A percentile compares a stretch with the other conserved stretches of the same genome.
phyloP scores from a whole-genome alignment of 2,113 vertebrate genomes.

The Chloropsis hardwickii region DNA sequence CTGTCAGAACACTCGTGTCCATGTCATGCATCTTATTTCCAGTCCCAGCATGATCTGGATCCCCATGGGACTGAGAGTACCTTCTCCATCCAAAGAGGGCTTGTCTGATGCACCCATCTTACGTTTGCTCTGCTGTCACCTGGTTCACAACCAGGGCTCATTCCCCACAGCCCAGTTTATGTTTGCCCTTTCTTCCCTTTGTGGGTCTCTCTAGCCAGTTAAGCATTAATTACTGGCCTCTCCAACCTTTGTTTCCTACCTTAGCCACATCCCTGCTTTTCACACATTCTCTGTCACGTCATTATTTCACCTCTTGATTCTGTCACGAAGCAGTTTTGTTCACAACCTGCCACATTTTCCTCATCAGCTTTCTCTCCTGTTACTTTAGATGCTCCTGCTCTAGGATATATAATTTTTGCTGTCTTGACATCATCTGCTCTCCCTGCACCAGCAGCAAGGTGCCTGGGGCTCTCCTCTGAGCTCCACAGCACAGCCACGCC shows the following conservation, averaged over 20 bases:
- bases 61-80: background rate
- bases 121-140: background rate
- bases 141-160: background rate
- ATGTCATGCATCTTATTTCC: background rate
- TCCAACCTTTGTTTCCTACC: background rate
- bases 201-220: background rate
- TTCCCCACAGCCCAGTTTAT: background rate
- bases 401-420: background rate
- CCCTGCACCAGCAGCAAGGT: background rate
- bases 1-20: accelerated
- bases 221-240: background rate
- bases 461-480: background rate
- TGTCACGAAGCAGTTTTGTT: background rate
- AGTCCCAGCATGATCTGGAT: background rate
- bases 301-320: background rate
- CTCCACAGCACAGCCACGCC: accelerated
- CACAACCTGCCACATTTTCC: background rate
- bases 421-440: background rate
- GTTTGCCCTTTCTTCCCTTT: background rate
- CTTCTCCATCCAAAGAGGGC: background rate
- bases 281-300: background rate
- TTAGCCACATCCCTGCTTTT: background rate
- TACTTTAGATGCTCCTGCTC: background rate
- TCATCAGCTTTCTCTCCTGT: background rate
- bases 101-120: background rate